These are phyloP conservation scores for Chironomus tepperi DNA, from an alignment of 1,140 invertebrate genomes.

Conservation along the genomic window DNA sequence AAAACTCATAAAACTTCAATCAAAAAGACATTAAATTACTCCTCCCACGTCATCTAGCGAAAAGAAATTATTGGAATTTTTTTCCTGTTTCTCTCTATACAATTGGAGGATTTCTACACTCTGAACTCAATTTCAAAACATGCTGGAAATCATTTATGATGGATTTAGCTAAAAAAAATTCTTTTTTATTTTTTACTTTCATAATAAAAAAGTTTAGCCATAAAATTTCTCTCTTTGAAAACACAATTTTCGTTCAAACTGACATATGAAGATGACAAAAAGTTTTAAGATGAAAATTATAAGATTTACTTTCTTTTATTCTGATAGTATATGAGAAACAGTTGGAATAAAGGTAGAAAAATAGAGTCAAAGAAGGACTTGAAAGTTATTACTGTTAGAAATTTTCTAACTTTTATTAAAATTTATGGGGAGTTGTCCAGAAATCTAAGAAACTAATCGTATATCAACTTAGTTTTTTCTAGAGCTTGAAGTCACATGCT, in stretches of 20 bases:
- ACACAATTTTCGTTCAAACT: not conserved
- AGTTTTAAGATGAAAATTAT: no score
- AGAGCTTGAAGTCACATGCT: no score
- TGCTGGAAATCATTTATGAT: slow-evolving; percentile 8
- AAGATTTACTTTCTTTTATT: no score
- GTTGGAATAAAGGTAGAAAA: no score
- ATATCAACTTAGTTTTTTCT: no score
- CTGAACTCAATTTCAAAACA: not conserved
- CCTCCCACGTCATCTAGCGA: not conserved
- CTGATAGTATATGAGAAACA: no score
- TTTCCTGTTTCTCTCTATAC: not conserved
- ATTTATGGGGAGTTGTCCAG: no score
- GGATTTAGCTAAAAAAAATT: not conserved
- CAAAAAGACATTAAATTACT: not conserved
- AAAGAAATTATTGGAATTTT: not conserved
- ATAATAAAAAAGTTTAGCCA: not conserved
- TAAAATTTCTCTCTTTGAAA: not conserved
- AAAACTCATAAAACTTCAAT: slow-evolving; percentile 9
- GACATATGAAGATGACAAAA: not conserved
- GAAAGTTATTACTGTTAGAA: no score
- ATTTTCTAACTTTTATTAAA: no score
- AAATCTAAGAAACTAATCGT: no score
- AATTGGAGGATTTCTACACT: not conserved
- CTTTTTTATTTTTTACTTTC: not conserved
- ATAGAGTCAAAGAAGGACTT: no score